phyloP scores from a whole-genome alignment of 1,140 invertebrate genomes.

The Halesus radiatus region DNA sequence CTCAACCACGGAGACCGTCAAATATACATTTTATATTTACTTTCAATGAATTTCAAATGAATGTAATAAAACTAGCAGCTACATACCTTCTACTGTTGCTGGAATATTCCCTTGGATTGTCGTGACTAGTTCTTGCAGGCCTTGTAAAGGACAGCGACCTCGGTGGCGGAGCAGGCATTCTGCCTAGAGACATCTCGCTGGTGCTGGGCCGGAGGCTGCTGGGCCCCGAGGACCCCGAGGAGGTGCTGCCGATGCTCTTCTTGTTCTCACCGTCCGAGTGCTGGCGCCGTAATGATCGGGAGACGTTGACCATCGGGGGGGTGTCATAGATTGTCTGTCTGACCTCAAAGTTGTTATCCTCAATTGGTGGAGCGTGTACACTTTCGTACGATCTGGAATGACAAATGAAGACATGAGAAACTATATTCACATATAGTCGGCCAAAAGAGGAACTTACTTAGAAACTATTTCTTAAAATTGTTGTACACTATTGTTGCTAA shows the following conservation, averaged over 20 bases:
- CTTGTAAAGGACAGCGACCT: constrained; percentile 68
- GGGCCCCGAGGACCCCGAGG: background rate
- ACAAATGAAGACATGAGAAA: too few species aligned
- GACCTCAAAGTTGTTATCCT: constrained; percentile 44
- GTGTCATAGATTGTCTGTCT: constrained; percentile 43
- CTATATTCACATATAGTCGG: too few species aligned
- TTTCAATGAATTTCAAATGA: too few species aligned
- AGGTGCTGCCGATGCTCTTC: constrained; percentile 1
- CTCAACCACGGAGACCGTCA: too few species aligned
- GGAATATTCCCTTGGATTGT: constrained; percentile 46
- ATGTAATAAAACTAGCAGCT: too few species aligned
- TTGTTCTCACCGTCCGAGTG: constrained; percentile 54
- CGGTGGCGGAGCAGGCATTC: constrained; percentile 63
- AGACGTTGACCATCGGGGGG: constrained; percentile 12
- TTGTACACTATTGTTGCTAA: too few species aligned
- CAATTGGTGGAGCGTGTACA: constrained; percentile 42
- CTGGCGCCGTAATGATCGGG: constrained; percentile 46
- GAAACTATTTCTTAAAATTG: too few species aligned
- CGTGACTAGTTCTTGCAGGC: constrained; percentile 55
- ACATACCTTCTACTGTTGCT: constrained; percentile 47
- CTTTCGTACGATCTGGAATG: constrained; percentile 50
- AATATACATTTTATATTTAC: too few species aligned
- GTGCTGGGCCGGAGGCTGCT: constrained; percentile 59
- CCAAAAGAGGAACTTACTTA: too few species aligned
- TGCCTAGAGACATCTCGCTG: constrained; percentile 65